Conservation (phyloP, 2,797 vertebrate genomes). For the Linurgus olivaceus region DNA sequence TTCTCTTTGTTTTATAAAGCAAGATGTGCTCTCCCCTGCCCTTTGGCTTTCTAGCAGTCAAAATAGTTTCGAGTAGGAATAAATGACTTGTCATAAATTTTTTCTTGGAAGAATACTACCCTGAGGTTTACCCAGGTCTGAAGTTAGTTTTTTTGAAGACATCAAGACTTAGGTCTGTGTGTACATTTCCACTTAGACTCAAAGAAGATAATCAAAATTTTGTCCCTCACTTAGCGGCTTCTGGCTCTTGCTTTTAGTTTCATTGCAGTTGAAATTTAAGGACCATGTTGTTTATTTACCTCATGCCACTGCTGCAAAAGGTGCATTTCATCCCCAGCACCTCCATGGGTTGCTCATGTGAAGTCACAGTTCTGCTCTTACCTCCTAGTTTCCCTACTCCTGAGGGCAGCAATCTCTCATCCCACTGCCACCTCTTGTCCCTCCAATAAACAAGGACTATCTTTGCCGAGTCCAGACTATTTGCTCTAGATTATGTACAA, state of each 20-base stretch:
- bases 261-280: background rate
- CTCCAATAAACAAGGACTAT: background rate
- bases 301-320: background rate
- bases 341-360: rapidly evolving
- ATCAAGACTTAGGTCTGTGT: background rate
- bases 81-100: background rate
- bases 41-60: background rate
- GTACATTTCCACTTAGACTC: background rate
- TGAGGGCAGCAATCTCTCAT: background rate
- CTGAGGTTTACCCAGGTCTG: background rate
- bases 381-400: background rate
- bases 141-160: background rate
- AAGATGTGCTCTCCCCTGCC: background rate
- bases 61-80: background rate
- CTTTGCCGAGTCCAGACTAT: background rate
- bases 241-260: background rate
- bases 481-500: background rate
- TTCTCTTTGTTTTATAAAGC: background rate
- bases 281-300: background rate
- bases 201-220: background rate
- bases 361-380: background rate
- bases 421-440: background rate
- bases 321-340: background rate
- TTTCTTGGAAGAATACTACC: background rate
- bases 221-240: background rate